Conservation (phyloP, 2,888 invertebrate species). For the Xestoiulus laeticollis region DNA sequence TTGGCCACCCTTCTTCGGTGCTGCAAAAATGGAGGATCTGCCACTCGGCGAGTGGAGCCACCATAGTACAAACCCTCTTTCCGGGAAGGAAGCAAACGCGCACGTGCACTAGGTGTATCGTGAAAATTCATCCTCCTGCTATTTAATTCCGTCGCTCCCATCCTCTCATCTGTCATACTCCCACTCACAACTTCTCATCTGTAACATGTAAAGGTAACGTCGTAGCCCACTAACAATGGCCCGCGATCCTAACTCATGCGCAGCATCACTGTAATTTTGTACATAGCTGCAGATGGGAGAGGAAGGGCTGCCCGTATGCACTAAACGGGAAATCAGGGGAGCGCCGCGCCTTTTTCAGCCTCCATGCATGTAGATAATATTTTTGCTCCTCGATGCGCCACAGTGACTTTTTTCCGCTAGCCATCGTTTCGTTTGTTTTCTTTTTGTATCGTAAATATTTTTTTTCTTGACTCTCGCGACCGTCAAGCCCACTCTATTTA, state of each 20-base stretch:
- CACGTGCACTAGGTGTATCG: not conserved
- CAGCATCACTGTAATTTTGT: slow-evolving; percentile 2
- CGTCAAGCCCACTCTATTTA: not conserved
- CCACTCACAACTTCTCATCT: not conserved
- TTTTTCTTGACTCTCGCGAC: not conserved
- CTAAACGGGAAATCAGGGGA: not conserved
- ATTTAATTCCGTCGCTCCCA: not conserved
- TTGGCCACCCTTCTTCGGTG: not conserved
- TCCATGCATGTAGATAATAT: slow-evolving; percentile 21
- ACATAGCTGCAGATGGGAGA: not conserved
- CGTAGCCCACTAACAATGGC: not conserved
- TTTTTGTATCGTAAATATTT: slow-evolving; percentile 43
- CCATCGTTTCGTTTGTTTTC: slow-evolving; percentile 1
- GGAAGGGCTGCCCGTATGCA: not conserved
- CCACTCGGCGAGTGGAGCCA: slow-evolving; percentile 23
- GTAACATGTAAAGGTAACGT: not conserved
- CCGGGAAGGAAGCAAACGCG: not conserved
- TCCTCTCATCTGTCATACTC: not conserved
- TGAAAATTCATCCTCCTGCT: slow-evolving; percentile 1
- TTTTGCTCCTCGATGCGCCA: not conserved
- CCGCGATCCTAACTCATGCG: not conserved
- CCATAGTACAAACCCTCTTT: slow-evolving; percentile 5
- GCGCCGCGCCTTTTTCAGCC: not conserved
- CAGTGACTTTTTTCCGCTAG: not conserved
- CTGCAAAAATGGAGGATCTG: not conserved